A percentile compares a stretch with the other conserved stretches of the same genome.
phyloP scores from a whole-genome alignment of 1,140 invertebrate species.

The Artemia franciscana region DNA sequence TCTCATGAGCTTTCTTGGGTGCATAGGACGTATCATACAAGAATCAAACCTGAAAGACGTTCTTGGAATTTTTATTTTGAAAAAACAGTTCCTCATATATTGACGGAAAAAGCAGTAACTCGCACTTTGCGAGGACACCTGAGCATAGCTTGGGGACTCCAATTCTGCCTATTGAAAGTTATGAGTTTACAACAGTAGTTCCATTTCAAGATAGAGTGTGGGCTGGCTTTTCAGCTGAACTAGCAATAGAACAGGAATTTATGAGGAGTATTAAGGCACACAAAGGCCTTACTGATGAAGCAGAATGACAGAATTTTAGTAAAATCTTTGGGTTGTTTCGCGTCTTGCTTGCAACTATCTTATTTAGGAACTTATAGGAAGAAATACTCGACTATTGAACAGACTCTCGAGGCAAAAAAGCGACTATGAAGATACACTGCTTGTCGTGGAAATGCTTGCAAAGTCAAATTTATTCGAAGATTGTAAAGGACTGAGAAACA shows the following conservation, averaged over 20 bases:
- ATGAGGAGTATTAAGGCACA: not conserved
- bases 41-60: not conserved
- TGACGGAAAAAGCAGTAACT: not conserved
- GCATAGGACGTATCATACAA: not conserved
- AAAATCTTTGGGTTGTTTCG: too few species aligned
- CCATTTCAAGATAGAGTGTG: not conserved
- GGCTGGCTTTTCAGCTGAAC: not conserved
- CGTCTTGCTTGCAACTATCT: too few species aligned
- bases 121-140: not conserved
- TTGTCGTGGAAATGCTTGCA: too few species aligned
- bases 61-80: not conserved
- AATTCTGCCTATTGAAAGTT: not conserved
- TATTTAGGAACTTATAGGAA: too few species aligned
- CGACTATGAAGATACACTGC: too few species aligned
- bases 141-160: not conserved
- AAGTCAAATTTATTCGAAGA: too few species aligned
- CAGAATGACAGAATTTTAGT: too few species aligned
- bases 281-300: too few species aligned
- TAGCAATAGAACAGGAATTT: not conserved
- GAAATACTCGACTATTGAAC: too few species aligned
- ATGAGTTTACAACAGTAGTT: not conserved
- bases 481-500: too few species aligned
- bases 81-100: not conserved
- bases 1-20: not conserved
- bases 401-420: too few species aligned